These are phyloP conservation scores for Damaliscus lunatus DNA, from an alignment of 2,113 vertebrate genomes.

Conservation along the genomic window DNA sequence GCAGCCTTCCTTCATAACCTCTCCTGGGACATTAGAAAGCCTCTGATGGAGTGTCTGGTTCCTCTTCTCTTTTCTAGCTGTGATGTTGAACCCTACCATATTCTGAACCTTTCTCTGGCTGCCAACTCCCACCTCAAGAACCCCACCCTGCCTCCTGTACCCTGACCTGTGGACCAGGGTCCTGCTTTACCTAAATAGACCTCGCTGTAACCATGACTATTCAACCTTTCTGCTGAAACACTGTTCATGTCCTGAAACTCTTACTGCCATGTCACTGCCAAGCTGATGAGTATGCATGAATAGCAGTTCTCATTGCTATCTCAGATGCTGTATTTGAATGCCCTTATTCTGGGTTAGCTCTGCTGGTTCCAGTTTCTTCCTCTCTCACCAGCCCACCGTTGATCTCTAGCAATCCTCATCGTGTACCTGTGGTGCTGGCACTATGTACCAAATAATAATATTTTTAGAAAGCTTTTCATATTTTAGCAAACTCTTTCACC, in stretches of 20 bases:
- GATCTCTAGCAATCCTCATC: background rate
- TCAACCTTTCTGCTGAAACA: background rate
- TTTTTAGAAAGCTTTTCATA: slow-evolving; percentile 35
- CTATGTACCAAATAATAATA: background rate
- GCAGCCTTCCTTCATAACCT: slow-evolving; percentile 15
- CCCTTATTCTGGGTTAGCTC: slow-evolving; percentile 10
- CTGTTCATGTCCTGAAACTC: background rate
- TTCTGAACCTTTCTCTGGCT: background rate
- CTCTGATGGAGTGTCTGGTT: background rate
- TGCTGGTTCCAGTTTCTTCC: slow-evolving; percentile 24
- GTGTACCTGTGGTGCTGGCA: background rate
- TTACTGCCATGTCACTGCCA: background rate
- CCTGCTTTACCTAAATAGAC: background rate
- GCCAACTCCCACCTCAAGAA: background rate
- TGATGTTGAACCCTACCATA: background rate
- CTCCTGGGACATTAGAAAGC: background rate
- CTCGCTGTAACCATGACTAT: background rate
- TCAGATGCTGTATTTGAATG: slow-evolving; percentile 9
- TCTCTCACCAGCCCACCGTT: background rate
- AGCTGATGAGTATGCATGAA: background rate
- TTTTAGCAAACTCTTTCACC: slow-evolving; percentile 25
- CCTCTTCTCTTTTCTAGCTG: background rate
- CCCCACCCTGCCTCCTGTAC: background rate
- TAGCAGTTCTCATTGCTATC: slow-evolving; percentile 1
- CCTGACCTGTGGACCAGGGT: background rate